Percentiles rank a stretch among this genome's conserved stretches.
phyloP scores from a whole-genome alignment of 2,113 vertebrate species.

The Corvus hawaiiensis region DNA sequence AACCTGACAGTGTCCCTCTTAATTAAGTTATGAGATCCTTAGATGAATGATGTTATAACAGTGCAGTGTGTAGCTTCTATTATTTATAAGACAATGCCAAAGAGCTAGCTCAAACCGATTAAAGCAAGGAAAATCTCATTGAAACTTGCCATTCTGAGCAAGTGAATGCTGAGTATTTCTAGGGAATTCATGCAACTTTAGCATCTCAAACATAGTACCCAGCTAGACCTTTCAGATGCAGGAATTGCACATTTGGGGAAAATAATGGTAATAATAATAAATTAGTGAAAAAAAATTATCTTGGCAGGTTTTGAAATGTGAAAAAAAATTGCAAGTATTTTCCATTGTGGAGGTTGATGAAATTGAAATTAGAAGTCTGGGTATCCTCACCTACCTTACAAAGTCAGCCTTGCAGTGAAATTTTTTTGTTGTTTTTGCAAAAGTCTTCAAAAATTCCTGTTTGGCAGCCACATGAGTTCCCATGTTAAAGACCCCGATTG shows the following conservation, averaged over 20 bases:
- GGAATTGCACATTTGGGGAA: neutral
- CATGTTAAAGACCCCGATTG: neutral
- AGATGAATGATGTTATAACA: constrained; percentile 68
- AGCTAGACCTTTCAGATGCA: neutral
- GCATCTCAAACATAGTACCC: neutral
- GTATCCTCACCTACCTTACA: neutral
- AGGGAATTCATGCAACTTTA: neutral
- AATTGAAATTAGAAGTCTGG: neutral
- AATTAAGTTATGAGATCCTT: constrained; percentile 68
- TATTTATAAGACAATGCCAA: constrained; percentile 67
- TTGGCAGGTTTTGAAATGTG: neutral
- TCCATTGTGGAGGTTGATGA: neutral
- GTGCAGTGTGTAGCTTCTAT: constrained; percentile 59
- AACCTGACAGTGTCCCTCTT: constrained; percentile 64
- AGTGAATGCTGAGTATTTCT: constrained; percentile 2
- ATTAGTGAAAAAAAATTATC: neutral
- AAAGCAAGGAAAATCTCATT: constrained; percentile 55
- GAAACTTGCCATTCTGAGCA: constrained; percentile 18
- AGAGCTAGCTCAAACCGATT: constrained; percentile 57
- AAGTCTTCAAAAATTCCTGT: neutral
- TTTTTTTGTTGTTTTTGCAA: neutral
- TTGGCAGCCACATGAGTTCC: neutral
- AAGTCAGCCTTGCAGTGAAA: neutral
- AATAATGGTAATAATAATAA: neutral
- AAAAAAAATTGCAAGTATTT: neutral